phyloP scores from a whole-genome alignment of 1,140 invertebrate genomes.

The Caligus rogercresseyi region DNA sequence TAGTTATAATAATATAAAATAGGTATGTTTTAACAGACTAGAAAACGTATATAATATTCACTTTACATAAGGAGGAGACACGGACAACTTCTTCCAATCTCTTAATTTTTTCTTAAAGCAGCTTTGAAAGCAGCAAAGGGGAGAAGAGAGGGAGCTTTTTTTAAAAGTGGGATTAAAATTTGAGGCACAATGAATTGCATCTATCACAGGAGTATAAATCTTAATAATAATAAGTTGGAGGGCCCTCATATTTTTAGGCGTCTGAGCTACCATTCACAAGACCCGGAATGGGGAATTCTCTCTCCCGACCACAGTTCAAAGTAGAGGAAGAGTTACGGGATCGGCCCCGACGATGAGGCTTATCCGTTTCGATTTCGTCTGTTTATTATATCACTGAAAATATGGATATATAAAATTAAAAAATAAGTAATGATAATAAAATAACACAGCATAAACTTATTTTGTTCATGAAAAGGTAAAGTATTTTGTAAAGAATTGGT shows the following conservation, averaged over 20 bases:
- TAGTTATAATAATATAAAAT: not conserved
- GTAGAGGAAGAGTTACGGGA: not conserved
- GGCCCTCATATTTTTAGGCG: not conserved
- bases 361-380: not conserved
- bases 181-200: not conserved
- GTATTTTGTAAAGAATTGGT: no score
- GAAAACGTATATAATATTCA: not conserved
- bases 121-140: not conserved
- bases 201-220: not conserved
- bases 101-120: not conserved
- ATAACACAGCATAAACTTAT: no score
- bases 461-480: no score
- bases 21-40: not conserved
- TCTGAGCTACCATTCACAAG: not conserved
- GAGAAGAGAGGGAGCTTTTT: no score
- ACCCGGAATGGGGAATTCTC: not conserved
- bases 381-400: not conserved
- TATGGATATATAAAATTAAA: not conserved
- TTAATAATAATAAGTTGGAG: not conserved
- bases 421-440: no score
- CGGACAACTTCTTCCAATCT: not conserved
- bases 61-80: not conserved
- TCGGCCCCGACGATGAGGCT: not conserved
- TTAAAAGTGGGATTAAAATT: not conserved
- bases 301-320: not conserved